Base-by-base conservation (phyloP, 2,888 invertebrate genomes). In the Junonia oenone region DNA sequence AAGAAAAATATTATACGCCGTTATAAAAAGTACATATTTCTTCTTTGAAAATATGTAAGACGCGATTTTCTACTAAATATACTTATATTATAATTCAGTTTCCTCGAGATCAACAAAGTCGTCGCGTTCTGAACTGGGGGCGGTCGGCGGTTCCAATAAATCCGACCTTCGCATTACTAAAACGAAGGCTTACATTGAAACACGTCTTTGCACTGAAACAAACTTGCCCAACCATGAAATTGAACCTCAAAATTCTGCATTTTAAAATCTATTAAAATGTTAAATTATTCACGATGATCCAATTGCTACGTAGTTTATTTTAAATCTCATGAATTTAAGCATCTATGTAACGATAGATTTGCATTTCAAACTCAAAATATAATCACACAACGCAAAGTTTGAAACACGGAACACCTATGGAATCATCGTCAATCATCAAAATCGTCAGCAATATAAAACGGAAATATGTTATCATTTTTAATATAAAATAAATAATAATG, bases 141-240 rank as follows among this genome's bases (percentile, higher is more conserved):
- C 67, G 71, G 73, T 73, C 68, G 70, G 73, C 68, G 70, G 46
- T 38, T 48, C 56, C 69, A 70, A 77, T 75, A 83, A 84, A 82
- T 77, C 75, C 75, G 68, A 80, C 76, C 79, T 79, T 77, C 71
- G 71, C 69, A 75, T 81, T 79, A 81, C 79, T 81, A 74, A 75
- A 84, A 80, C 76, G 78, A 81, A 80, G 76, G 78, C 80, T 81
- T 77, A 83, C 75, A 79, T 76, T 78, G 80, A 77, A 83, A 82
- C 79, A 82, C 79, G 84, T 85, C 83, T 85, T 81, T 80, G 75
- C 78, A 71, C 76, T 78, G 76, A 86, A 87, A 87, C 80, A 85
- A 84, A 84, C 72, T 79, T 75, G 79, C 83, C 85, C 78, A 83
- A 67, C 75, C 81, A 73, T 79, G 71, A 83, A 86, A 87, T 88